phyloP scores from a whole-genome alignment of 1,140 invertebrate species.

The Apis laboriosa region DNA sequence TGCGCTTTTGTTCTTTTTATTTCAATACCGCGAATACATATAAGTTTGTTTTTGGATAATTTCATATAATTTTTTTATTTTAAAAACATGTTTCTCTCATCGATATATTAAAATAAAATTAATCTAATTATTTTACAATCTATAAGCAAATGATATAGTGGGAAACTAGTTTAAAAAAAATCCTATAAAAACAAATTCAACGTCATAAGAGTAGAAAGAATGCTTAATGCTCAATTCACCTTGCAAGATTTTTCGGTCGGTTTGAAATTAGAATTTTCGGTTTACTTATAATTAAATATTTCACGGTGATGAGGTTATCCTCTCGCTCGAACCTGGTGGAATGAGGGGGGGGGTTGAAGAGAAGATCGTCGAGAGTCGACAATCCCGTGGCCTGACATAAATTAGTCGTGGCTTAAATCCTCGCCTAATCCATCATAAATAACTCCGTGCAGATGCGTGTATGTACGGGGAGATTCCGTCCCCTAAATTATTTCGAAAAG shows the following conservation, averaged over 20 bases:
- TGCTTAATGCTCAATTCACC: no score
- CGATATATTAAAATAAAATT: no score
- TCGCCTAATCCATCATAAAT: slow-evolving; percentile 79
- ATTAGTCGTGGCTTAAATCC: slow-evolving; percentile 78
- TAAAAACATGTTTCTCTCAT: no score
- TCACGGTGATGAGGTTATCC: slow-evolving; percentile 18
- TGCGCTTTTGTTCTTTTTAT: no score
- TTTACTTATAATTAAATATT: background rate
- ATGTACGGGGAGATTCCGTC: slow-evolving; percentile 70
- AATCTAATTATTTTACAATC: no score
- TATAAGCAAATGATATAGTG: no score
- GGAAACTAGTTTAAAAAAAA: no score
- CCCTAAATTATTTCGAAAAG: slow-evolving; percentile 80
- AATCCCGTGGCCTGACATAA: slow-evolving; percentile 73
- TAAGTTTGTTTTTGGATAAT: no score
- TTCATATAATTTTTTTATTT: no score
- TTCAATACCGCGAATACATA: no score
- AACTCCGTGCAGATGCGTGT: slow-evolving; percentile 76
- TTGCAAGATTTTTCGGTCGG: background rate
- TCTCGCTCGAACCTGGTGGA: background rate
- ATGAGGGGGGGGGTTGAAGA: slow-evolving; percentile 2
- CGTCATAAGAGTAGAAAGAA: no score
- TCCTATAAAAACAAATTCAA: no score
- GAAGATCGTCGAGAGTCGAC: slow-evolving; percentile 67
- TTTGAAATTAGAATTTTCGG: background rate